phyloP scores from a whole-genome alignment of 64 coral and sea anemone genomes.

The Montipora capricornis region DNA sequence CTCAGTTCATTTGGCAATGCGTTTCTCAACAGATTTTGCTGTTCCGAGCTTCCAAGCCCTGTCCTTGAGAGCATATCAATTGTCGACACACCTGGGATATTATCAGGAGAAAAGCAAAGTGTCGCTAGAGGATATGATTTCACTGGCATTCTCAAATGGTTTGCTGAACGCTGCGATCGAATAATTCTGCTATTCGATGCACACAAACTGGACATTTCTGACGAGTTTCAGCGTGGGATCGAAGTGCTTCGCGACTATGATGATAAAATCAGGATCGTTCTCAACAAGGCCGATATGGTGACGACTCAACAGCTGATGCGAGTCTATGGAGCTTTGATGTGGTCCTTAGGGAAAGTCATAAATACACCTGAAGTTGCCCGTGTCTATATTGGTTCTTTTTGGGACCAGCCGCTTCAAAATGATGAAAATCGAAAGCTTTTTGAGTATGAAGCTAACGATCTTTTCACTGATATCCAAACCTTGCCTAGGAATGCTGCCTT shows the following conservation, averaged over 20 bases:
- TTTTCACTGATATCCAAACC: conserved; percentile 92
- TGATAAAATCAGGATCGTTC: conserved; percentile 97
- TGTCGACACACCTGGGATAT: conserved; percentile 96
- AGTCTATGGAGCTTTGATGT: conserved; percentile 98
- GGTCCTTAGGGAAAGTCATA: conserved; percentile 95
- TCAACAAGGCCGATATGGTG: conserved; percentile 99
- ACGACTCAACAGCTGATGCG: conserved; percentile 98
- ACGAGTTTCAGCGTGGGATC: conserved; percentile 97
- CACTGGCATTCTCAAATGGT: conserved; percentile 98
- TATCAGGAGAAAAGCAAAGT: conserved; percentile 98
- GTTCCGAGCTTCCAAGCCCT: conserved; percentile 89
- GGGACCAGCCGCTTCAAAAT: conserved; percentile 95
- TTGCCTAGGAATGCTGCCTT: conserved; percentile 94
- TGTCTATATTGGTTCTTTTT: conserved; percentile 95
- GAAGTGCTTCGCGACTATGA: conserved; percentile 97
- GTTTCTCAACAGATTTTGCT: conserved; percentile 98
- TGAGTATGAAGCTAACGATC: conserved; percentile 90
- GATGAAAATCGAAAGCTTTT: conserved; percentile 98
- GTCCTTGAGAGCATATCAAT: conserved; percentile 92
- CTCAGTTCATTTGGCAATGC: conserved; percentile 95
- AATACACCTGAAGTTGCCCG: conserved; percentile 98
- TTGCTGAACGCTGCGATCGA: conserved; percentile 97
- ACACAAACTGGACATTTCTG: conserved; percentile 99
- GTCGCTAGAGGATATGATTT: conserved; percentile 97
- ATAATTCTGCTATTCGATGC: conserved; percentile 98